These are phyloP conservation scores for Pelusios castaneus DNA, from an alignment of 2,113 vertebrate genomes.

Conservation along the genomic window DNA sequence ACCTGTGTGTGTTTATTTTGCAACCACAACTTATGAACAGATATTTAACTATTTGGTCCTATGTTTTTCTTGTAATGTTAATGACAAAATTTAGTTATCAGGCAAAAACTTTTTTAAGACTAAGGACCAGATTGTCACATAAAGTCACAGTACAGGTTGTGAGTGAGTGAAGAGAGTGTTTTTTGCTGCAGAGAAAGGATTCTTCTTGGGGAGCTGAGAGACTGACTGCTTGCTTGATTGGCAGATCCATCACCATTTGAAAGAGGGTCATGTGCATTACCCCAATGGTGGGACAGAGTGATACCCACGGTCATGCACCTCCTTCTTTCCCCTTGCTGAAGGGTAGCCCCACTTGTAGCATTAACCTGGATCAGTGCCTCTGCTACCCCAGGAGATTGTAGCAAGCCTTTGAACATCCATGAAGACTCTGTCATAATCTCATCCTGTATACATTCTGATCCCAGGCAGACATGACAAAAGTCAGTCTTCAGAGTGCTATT, in stretches of 20 bases:
- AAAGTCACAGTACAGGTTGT: neutral
- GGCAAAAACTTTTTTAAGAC: neutral
- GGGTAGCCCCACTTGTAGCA: neutral
- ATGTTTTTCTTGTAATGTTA: neutral
- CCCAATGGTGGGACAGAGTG: neutral
- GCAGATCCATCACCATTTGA: neutral
- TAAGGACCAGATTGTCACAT: neutral
- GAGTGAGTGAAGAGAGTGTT: neutral
- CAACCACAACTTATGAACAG: neutral
- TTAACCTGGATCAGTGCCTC: neutral
- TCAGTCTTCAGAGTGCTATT: neutral
- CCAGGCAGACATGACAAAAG: neutral
- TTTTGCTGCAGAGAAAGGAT: neutral
- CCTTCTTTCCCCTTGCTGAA: neutral
- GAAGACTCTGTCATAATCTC: neutral
- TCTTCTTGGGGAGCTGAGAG: neutral
- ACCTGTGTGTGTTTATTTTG: neutral
- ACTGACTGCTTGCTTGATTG: neutral
- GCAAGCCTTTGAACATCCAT: neutral
- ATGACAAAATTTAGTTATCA: neutral
- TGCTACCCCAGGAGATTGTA: neutral
- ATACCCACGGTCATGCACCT: neutral
- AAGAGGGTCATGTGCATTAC: neutral
- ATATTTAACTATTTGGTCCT: neutral
- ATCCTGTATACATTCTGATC: neutral